phyloP scores from a whole-genome alignment of 2,797 vertebrate genomes.

The Margarornis squamiger region DNA sequence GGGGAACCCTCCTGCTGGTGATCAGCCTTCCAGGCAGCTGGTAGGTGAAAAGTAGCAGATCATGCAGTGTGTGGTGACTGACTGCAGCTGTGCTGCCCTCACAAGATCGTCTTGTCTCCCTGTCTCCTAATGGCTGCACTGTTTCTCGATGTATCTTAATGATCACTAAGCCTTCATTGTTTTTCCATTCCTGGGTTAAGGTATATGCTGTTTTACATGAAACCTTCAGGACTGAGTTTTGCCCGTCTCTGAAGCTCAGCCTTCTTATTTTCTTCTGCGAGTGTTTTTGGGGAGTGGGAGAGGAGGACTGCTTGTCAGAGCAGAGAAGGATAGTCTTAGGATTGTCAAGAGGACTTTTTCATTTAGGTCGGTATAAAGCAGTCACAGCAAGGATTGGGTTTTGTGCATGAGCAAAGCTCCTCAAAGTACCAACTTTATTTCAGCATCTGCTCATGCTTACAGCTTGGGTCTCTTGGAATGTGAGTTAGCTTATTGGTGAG shows the following conservation, averaged over 20 bases:
- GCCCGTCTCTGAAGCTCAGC: not conserved
- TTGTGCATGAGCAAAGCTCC: not conserved
- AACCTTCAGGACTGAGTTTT: not conserved
- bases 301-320: not conserved
- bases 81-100: not conserved
- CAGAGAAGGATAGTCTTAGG: not conserved
- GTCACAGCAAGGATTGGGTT: not conserved
- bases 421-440: not conserved
- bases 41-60: not conserved
- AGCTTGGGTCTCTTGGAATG: not conserved
- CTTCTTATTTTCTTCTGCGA: not conserved
- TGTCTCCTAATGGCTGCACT: not conserved
- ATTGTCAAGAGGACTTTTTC: not conserved
- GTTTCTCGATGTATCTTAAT: not conserved
- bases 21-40: not conserved
- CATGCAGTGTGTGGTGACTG: not conserved
- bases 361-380: not conserved
- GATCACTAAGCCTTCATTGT: not conserved
- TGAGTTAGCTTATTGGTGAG: not conserved
- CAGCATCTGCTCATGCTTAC: not conserved
- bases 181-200: not conserved
- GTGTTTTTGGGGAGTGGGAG: not conserved
- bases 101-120: not conserved
- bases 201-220: not conserved
- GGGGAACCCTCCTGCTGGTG: not conserved